Base-by-base conservation (phyloP, 2,113 vertebrate genomes). In the Pheucticus melanocephalus region DNA sequence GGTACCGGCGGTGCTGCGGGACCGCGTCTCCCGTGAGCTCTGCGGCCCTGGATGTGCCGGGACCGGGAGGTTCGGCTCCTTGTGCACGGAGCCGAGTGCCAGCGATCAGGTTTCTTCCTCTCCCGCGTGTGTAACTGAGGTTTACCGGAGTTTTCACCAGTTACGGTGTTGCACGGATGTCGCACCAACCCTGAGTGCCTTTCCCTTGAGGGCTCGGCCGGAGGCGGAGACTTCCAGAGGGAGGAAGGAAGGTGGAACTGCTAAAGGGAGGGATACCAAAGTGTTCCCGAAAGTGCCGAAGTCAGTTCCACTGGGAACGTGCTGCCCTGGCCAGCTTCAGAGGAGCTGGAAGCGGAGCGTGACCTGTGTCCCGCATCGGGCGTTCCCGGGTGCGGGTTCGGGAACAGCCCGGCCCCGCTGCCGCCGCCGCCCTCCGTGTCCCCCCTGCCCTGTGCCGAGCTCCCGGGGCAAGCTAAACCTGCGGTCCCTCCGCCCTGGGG, bases 231-330 rank as follows among this genome's bases (percentile, higher is more conserved):
- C 2, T 87, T 77, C 6, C 79, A 86, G 88, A 50, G 92, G 79
- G 88, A 65, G 92, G 79, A 72, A 92, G 88, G 94, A 65, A 88
- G 82, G 72, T 28, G 71, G 63, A 81, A 28, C 15, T 42, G 82
- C 50, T 54, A 0, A 31, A n/a, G 2, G 1, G 70, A 53, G 78
- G 63, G 90, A 73, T 69, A n/a, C 25, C 4, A 0, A 35, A 68
- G 81, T 0, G 9, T 82, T 82, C 60, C 60, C 81, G 40, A 50
- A 86, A 51, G 18, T 2, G 6, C 56, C 57, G 68, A 30, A 66
- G 7, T 72, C 25, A 28, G 35, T 54, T 59, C 71, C 3, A 19
- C 60, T 0, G 15, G 80, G 57, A 53, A 10, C 5, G 11, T 1
- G 22, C 68, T 51, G 12, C 45, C 47, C 69, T 57, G 5, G 3